These are phyloP conservation scores for Tricholauxania praeusta DNA, from an alignment of 2,888 invertebrate genomes.

Conservation along the genomic window DNA sequence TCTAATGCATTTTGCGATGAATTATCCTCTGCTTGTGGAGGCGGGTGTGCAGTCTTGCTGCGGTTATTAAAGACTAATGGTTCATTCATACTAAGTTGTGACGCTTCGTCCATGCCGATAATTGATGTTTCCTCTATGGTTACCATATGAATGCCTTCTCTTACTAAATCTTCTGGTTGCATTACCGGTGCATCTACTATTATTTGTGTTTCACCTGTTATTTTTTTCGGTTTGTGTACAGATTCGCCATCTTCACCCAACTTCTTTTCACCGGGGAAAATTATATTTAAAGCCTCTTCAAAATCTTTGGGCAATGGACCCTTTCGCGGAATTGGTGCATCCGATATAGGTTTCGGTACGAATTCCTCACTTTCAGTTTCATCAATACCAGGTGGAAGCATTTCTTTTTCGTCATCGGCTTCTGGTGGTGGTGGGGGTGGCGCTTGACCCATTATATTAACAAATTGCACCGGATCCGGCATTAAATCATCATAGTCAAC, in stretches of 20 bases:
- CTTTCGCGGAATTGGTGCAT: conserved; percentile 67
- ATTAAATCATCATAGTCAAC: conserved; percentile 67
- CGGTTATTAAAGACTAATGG: conserved; percentile 56
- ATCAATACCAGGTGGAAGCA: conserved; percentile 66
- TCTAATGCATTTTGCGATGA: conserved; percentile 43
- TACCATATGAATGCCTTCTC: conserved; percentile 64
- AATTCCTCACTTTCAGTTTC: conserved; percentile 67
- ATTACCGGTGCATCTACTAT: conserved; percentile 59
- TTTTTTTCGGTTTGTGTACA: conserved; percentile 45
- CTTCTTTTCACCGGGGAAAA: conserved; percentile 71
- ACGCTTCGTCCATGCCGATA: conserved; percentile 54
- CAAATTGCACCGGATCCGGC: conserved; percentile 68
- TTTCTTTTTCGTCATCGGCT: conserved; percentile 59
- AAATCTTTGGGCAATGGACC: conserved; percentile 72
- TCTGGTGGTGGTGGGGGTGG: conserved; percentile 66
- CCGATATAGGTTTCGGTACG: conserved; percentile 67
- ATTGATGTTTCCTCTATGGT: conserved; percentile 61
- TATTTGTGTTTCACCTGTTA: conserved; percentile 55
- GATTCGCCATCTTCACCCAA: conserved; percentile 52
- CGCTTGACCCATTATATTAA: conserved; percentile 65
- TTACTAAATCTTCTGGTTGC: conserved; percentile 60
- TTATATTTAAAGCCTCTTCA: conserved; percentile 73
- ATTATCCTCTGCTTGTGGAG: conserved; percentile 29
- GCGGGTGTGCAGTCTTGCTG: conserved; percentile 33
- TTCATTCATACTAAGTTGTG: conserved; percentile 58